Evolutionary conservation across 2,113 vertebrate genomes (phyloP).

Genomic region (Sylvia atricapilla): DNA sequence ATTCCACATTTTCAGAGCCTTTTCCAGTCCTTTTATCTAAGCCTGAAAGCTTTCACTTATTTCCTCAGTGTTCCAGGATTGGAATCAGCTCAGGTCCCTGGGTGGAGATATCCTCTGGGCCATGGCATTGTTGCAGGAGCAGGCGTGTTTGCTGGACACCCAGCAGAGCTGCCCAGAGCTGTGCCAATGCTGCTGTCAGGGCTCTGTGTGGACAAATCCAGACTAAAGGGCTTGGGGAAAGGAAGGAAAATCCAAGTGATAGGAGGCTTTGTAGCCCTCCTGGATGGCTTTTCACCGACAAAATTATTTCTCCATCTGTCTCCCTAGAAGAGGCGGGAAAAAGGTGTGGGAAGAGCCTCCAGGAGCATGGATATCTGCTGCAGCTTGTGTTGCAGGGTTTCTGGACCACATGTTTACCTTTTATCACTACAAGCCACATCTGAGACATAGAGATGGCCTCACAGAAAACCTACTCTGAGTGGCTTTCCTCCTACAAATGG

Average conservation of each 20-base stretch:
- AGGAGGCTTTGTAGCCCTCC: neutral
- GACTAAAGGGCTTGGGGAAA: neutral
- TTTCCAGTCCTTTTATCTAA: slow-evolving; percentile 19
- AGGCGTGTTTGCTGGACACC: neutral
- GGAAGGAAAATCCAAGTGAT: neutral
- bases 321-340: neutral
- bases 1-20: neutral
- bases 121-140: neutral
- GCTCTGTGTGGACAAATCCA: neutral
- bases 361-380: neutral
- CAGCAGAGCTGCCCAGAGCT: neutral
- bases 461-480: neutral
- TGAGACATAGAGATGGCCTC: neutral
- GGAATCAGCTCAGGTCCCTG: slow-evolving; percentile 32
- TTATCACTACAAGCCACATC: neutral
- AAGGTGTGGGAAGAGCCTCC: neutral
- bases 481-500: neutral
- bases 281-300: neutral
- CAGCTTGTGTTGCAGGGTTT: neutral
- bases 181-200: neutral
- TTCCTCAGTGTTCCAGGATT: neutral
- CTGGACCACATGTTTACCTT: neutral
- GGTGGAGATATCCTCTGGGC: slow-evolving; percentile 40
- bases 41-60: slow-evolving; percentile 41
- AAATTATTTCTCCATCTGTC: neutral